A percentile compares a stretch with the other conserved stretches of the same genome.
Conservation (phyloP, 2,113 vertebrate genomes). For the Ursus arctos region DNA sequence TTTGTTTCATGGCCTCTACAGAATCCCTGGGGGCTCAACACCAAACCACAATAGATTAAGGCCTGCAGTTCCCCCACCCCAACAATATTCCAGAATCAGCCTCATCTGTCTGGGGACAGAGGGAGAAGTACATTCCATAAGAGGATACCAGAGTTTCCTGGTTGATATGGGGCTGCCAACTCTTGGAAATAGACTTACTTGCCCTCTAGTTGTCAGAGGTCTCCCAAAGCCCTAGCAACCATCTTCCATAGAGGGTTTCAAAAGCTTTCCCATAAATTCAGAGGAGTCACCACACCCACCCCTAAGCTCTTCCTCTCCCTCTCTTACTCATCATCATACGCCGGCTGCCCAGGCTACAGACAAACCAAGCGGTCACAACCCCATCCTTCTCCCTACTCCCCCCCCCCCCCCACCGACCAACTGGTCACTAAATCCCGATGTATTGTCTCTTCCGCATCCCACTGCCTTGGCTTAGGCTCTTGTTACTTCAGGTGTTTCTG, state of each 20-base stretch:
- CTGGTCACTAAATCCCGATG: background rate
- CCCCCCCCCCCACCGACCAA: background rate
- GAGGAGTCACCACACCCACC: background rate
- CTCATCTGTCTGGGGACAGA: background rate
- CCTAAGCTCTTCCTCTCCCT: background rate
- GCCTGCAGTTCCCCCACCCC: background rate
- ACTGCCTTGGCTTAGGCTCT: background rate
- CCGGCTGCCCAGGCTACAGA: background rate
- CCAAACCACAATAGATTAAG: background rate
- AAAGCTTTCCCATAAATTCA: background rate
- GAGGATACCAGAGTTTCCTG: background rate
- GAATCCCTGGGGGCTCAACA: background rate
- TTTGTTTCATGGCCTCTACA: background rate
- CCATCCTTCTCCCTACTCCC: background rate
- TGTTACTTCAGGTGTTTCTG: background rate
- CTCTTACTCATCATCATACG: background rate
- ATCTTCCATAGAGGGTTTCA: background rate
- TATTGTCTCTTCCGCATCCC: background rate
- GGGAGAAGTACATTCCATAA: background rate
- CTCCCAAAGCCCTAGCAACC: background rate
- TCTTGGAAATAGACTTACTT: background rate
- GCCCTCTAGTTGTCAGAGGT: background rate
- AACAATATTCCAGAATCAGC: background rate
- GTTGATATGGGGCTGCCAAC: background rate
- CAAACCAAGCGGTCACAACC: background rate